These are phyloP conservation scores for Xanthorhoe designata DNA, from an alignment of 2,888 invertebrate genomes.

Conservation along the genomic window DNA sequence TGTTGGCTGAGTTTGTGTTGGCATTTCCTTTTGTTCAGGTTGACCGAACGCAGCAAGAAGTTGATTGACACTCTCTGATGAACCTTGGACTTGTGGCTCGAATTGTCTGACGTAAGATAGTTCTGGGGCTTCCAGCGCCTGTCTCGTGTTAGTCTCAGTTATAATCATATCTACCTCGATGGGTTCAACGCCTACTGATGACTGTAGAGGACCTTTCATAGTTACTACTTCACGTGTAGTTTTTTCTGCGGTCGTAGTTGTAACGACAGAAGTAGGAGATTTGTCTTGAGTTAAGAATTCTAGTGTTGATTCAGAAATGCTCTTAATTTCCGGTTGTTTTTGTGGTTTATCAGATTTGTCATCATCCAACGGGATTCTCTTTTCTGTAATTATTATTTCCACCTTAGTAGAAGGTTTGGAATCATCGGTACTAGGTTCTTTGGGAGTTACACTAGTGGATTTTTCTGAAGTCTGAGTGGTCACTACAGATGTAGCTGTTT, in stretches of 20 bases:
- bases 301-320: constrained; percentile 46
- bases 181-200: constrained; percentile 56
- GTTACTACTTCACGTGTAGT: constrained; percentile 46
- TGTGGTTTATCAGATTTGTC: constrained; percentile 12
- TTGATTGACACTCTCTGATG: constrained; percentile 58
- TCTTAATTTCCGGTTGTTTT: constrained; percentile 31
- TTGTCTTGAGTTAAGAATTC: constrained; percentile 42
- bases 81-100: constrained; percentile 56
- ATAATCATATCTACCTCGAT: constrained; percentile 57
- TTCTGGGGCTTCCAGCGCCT: constrained; percentile 50
- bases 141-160: constrained; percentile 57
- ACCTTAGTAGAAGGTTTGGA: constrained; percentile 17
- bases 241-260: constrained; percentile 29
- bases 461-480: neutral
- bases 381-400: constrained; percentile 23
- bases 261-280: neutral
- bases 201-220: constrained; percentile 53
- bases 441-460: neutral
- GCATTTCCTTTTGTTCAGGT: constrained; percentile 65
- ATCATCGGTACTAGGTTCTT: constrained; percentile 12
- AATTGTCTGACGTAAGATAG: constrained; percentile 63
- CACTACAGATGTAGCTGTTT: neutral
- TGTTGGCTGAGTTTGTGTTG: constrained; percentile 49
- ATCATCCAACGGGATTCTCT: constrained; percentile 16
- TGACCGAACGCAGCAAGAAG: constrained; percentile 56